Percentiles rank a stretch among this genome's conserved stretches.
Conservation (phyloP, 2,797 vertebrate species). For the Micromesistius poutassou region DNA sequence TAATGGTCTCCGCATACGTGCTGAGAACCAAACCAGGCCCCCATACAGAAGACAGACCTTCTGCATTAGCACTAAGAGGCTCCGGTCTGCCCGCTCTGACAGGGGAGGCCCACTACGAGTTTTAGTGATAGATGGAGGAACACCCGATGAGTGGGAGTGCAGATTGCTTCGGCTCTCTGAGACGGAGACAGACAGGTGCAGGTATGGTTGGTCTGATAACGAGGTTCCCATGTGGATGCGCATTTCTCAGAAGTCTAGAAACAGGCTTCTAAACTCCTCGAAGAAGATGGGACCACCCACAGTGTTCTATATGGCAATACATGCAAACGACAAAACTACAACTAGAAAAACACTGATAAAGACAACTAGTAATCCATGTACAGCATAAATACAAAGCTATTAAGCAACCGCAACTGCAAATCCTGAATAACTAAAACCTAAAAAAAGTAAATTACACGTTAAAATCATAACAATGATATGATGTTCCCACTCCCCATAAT, state of each 20-base stretch:
- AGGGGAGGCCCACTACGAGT: background rate
- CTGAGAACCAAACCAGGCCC: constrained; percentile 7
- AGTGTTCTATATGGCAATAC: constrained; percentile 6
- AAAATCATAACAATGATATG: background rate
- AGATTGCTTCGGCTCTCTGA: background rate
- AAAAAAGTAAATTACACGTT: too few relatives aligned
- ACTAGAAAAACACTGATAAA: background rate
- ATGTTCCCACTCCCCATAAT: too few relatives aligned
- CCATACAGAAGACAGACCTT: background rate
- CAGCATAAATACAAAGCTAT: background rate
- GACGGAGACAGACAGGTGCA: constrained; percentile 11
- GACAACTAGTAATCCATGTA: background rate
- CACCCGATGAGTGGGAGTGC: background rate
- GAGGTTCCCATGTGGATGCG: constrained; percentile 21
- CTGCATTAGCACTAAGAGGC: background rate
- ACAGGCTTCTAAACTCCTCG: background rate
- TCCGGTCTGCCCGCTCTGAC: background rate
- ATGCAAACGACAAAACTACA: background rate
- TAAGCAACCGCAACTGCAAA: background rate
- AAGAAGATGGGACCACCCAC: constrained; percentile 5
- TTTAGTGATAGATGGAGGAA: background rate
- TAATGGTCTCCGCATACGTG: constrained; percentile 20
- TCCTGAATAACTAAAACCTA: background rate
- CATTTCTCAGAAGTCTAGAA: constrained; percentile 2
- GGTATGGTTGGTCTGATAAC: constrained; percentile 17